A percentile compares a stretch with the other conserved stretches of the same genome.
Evolutionary conservation across 2,888 invertebrate genomes (phyloP).

Genomic region (Hirtodrosophila alboralis): DNA sequence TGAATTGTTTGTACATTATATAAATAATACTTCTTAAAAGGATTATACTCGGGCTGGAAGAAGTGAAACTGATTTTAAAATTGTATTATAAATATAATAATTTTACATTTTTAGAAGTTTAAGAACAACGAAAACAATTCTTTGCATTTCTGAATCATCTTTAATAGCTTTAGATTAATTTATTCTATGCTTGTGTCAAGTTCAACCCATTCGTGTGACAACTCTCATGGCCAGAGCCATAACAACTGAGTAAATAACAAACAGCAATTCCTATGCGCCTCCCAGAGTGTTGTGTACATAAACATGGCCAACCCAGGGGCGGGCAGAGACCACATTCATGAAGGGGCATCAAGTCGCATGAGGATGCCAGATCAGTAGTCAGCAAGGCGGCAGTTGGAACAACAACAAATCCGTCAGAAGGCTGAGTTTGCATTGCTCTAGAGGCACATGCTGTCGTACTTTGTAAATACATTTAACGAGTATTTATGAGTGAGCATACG

Average conservation of each 20-base stretch:
- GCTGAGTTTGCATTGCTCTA: slow-evolving; percentile 46
- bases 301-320: slow-evolving; percentile 4
- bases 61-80: too few species aligned
- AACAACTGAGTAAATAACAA: slow-evolving; percentile 32
- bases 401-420: slow-evolving; percentile 14
- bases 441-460: slow-evolving; percentile 36
- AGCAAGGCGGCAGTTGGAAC: slow-evolving; percentile 10
- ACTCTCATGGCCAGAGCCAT: slow-evolving; percentile 11
- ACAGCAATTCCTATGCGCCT: slow-evolving; percentile 11
- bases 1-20: too few species aligned
- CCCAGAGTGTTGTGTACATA: slow-evolving; percentile 19
- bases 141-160: neutral
- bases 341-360: slow-evolving; percentile 1
- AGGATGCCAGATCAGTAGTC: slow-evolving; percentile 22
- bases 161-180: neutral
- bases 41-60: too few species aligned
- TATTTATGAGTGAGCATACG: slow-evolving; percentile 68
- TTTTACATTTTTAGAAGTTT: too few species aligned
- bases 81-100: too few species aligned
- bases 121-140: too few species aligned
- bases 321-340: slow-evolving; percentile 7
- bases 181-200: slow-evolving; percentile 36
- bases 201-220: slow-evolving; percentile 31
- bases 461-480: slow-evolving; percentile 72
- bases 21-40: too few species aligned